phyloP scores from a whole-genome alignment of 2,888 invertebrate genomes.

The Ommatoiulus sabulosus region DNA sequence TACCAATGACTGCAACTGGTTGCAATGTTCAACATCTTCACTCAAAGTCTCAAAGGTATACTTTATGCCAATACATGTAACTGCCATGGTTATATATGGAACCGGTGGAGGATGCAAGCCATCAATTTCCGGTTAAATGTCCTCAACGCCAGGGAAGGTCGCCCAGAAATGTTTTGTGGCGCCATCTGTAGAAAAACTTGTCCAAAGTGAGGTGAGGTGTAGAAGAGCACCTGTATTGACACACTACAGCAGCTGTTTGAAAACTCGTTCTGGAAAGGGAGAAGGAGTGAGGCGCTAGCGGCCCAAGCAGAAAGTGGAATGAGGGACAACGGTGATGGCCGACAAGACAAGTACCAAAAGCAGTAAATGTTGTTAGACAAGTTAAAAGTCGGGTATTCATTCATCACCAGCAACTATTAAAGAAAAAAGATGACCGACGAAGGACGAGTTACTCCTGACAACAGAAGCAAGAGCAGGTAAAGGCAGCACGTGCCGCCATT shows the following conservation, averaged over 20 bases:
- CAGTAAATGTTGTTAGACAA: conserved; percentile 46
- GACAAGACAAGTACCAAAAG: conserved; percentile 17
- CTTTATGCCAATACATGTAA: too few relatives aligned
- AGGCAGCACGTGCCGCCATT: not conserved
- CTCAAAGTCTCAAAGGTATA: too few relatives aligned
- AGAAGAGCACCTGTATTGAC: not conserved
- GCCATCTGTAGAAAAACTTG: too few relatives aligned
- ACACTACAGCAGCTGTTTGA: not conserved
- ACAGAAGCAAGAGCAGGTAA: not conserved
- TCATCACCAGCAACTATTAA: conserved; percentile 34
- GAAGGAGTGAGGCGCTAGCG: not conserved
- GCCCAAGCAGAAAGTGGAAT: not conserved
- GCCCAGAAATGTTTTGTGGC: too few relatives aligned
- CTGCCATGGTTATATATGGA: too few relatives aligned
- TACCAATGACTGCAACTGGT: too few relatives aligned
- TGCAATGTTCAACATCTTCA: too few relatives aligned
- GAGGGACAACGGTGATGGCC: not conserved
- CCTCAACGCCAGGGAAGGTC: too few relatives aligned
- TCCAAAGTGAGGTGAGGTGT: too few relatives aligned
- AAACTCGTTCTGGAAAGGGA: not conserved
- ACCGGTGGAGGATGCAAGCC: too few relatives aligned
- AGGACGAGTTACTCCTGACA: not conserved
- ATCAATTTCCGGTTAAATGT: too few relatives aligned
- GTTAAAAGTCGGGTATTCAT: conserved; percentile 30
- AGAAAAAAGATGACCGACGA: not conserved